Evolutionary conservation across 2,113 vertebrate genomes (phyloP).

Genomic region (Scomber japonicus): DNA sequence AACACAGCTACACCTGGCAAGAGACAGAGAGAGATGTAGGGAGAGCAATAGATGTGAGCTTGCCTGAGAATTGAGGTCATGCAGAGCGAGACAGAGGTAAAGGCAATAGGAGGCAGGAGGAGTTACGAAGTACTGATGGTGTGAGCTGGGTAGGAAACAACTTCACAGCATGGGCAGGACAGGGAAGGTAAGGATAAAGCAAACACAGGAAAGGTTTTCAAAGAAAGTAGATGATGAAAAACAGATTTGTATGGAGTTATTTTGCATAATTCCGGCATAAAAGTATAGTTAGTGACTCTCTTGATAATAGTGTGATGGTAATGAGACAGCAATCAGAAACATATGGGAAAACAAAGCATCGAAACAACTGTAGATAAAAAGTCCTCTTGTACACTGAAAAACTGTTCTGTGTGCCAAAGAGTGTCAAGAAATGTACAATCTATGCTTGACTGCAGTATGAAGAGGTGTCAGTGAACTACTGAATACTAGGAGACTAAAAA

Average conservation of each 20-base stretch:
- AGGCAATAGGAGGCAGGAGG: conserved; percentile 63
- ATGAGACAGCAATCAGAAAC: neutral
- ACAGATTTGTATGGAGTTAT: neutral
- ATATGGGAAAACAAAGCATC: neutral
- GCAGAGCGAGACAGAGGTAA: conserved; percentile 72
- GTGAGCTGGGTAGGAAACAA: conserved; percentile 32
- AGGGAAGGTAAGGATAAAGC: neutral
- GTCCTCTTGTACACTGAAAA: neutral
- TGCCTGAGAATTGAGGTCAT: conserved; percentile 76
- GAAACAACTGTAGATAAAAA: neutral
- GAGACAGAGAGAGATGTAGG: conserved; percentile 46
- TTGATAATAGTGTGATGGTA: neutral
- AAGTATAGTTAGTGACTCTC: neutral
- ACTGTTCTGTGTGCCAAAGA: conserved; percentile 32
- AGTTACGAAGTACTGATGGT: conserved; percentile 64
- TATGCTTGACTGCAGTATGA: conserved; percentile 11
- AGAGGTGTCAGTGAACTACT: conserved; percentile 10
- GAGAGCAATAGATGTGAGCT: conserved; percentile 65
- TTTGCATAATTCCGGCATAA: neutral
- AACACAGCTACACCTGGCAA: conserved; percentile 70
- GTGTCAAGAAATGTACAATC: conserved; percentile 35
- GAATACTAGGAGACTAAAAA: neutral
- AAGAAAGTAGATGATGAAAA: neutral
- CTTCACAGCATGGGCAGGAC: conserved; percentile 29
- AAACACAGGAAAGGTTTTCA: neutral